Evolutionary conservation across 2,113 vertebrate species (phyloP), one percentile per base, ranked within the genome.

Genomic region (Indicator maculatus): DNA sequence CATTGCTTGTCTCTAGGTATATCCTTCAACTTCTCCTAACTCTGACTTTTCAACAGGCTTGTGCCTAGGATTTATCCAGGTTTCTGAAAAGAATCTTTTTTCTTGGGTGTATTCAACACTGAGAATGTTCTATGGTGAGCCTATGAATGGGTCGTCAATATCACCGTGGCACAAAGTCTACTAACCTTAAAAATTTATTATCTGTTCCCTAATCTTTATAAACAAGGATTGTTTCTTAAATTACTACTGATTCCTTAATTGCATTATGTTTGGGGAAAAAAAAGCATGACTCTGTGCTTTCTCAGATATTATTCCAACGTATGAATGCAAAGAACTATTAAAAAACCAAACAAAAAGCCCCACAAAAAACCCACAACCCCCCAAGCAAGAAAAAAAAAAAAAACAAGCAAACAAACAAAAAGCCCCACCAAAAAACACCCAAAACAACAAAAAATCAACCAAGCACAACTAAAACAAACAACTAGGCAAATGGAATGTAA

Each of bases 161-260:
- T 71, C 5, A 5, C 28, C 52, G 30, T 70, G 74, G 76, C 55
- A 70, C 12, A 52, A 72, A 72, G 16, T 47, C 64, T 7, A 19
- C 86, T 77, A n/a, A 80, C 52, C 60, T 80, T 86, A 87, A 92
- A 93, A 87, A 82, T 66, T 66, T 60, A 70, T 75, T 67, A 31
- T 26, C 15, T 90, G 24, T 70, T 63, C 81, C 66, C 84, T 92
- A 94, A 90, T 90, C 56, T 74, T 89, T 76, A 60, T 72, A 94
- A 92, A 92, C 78, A 93, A 96, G 73, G 18, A 58, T 92, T 87
- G 28, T 61, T 72, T 93, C 50, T 92, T 59, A 89, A 94, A 91
- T 85, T 55, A 69, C 66, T 90, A 6, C 28, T 89, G 87, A 76
- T 69, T 95, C 55, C 55, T 76, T 85, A 61, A 76, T 67, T 55